Percentiles rank a stretch among this genome's conserved stretches.
Conservation (phyloP, 2,888 invertebrate genomes). For the Agriopis aurantiaria region DNA sequence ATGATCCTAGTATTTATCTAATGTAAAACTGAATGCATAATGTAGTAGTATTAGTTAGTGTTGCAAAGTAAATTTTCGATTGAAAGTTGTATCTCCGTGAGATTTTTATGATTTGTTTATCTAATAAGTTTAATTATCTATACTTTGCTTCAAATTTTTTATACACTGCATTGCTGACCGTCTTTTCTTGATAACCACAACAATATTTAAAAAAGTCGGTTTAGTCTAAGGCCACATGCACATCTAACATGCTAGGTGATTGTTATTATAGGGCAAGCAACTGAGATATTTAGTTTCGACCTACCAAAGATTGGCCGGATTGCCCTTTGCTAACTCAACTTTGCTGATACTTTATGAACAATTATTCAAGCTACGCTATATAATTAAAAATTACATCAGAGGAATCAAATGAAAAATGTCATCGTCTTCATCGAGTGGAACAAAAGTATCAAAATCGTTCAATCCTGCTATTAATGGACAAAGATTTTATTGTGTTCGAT, state of each 20-base stretch:
- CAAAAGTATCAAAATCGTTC: constrained; percentile 61
- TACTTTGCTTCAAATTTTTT: background rate
- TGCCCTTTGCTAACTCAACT: too few species aligned
- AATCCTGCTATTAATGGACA: constrained; percentile 58
- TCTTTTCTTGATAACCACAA: background rate
- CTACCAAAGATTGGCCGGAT: too few species aligned
- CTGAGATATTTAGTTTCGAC: too few species aligned
- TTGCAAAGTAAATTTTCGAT: constrained; percentile 2
- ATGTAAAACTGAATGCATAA: constrained; percentile 29
- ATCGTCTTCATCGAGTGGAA: background rate
- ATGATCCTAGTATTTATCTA: constrained; percentile 32
- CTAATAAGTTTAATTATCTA: background rate
- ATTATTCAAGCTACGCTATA: too few species aligned
- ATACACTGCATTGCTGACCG: background rate
- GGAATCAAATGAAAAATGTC: background rate
- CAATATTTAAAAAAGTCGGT: too few species aligned
- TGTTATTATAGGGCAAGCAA: too few species aligned
- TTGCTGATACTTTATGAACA: too few species aligned
- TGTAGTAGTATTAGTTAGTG: constrained; percentile 17
- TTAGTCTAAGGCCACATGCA: too few species aligned
- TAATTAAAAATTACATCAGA: background rate
- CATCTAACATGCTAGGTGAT: too few species aligned
- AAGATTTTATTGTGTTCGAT: constrained; percentile 80
- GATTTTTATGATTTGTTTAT: too few species aligned
- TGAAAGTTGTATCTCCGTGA: background rate